Base-by-base conservation (phyloP, 1,140 invertebrate species). In the Phortica variegata region DNA sequence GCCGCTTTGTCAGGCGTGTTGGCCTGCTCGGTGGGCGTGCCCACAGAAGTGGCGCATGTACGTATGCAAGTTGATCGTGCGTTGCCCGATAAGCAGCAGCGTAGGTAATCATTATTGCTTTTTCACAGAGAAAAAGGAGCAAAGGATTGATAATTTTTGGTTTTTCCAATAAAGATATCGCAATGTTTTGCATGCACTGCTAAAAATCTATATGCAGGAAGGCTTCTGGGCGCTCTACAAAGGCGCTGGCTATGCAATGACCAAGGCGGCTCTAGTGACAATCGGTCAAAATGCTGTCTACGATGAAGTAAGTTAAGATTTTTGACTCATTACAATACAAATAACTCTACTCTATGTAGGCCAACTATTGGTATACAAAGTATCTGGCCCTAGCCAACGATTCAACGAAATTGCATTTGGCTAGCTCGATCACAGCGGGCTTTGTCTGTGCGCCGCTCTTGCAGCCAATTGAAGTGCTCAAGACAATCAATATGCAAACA, bases 1-100 rank as follows among this genome's bases (percentile, higher is more conserved):
- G 62, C 62, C 7, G 53, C 16, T 15, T 1, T 61, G 16, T 37
- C 62, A 2, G 62, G 62, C 0, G 2, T 52, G 5, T 0, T 50
- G 12, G 49, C 62, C 0, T 40, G 52, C 0, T 1, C 12, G 6
- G 48, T 65, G 8, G 62, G 62, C 0, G 53, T 59, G 12, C 62
- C 62, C 17, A 34, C 26, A n/a, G 62, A 65, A 20, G n/a, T 65
- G 47, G 23, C 65, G 5, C 61, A 65, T 32, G 56, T 52, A 1
- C 40, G 62, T 2, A 65, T 65, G 62, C 62, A 65, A 9, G 43
- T 61, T 1, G 53, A 65, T 17, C 58, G 61, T 0, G 12, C 23
- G 0, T 12, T 65, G 0, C 34, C 32, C 3, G n/a, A 18, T 2
- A 10, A 42, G 1, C 1, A 20, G 1, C 26, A 48, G 0, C 12